Conservation (phyloP, 2,888 invertebrate genomes). For the Linnaemya tessellans region DNA sequence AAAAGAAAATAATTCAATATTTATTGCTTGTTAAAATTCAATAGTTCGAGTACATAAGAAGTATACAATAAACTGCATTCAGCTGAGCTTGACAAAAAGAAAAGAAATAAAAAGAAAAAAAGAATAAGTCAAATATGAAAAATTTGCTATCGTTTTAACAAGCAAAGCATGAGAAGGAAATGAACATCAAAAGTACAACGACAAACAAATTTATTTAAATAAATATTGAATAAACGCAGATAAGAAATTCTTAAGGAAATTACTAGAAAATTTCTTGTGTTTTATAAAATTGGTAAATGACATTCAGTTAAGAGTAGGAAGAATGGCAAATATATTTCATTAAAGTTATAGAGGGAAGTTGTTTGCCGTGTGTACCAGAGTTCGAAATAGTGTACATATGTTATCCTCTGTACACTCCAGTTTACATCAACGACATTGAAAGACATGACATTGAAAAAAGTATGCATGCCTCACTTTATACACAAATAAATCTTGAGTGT, state of each 20-base stretch:
- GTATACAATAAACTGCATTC: conserved; percentile 43
- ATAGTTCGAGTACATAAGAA: conserved; percentile 12
- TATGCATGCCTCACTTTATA: no score
- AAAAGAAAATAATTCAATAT: conserved; percentile 69
- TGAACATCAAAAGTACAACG: conserved; percentile 39
- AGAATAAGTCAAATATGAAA: conserved; percentile 15
- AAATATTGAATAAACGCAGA: conserved; percentile 57
- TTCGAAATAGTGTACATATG: no score
- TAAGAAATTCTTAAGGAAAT: conserved; percentile 48
- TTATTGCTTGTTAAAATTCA: conserved; percentile 73
- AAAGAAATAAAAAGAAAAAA: conserved; percentile 2
- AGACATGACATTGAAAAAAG: no score
- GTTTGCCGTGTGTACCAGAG: no score
- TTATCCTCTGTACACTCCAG: no score
- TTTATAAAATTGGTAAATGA: conserved; percentile 6
- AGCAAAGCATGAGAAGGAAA: conserved; percentile 40
- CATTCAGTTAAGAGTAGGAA: not conserved
- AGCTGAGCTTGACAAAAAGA: conserved; percentile 55
- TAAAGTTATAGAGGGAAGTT: not conserved
- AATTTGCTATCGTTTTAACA: conserved; percentile 54
- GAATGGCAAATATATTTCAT: not conserved
- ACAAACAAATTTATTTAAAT: conserved; percentile 63
- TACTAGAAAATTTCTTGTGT: conserved; percentile 36
- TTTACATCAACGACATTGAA: no score
- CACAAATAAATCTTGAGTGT: no score